A percentile compares a stretch with the other conserved stretches of the same genome.
phyloP scores from a whole-genome alignment of 2,113 vertebrate genomes.

The Scolopax mira region DNA sequence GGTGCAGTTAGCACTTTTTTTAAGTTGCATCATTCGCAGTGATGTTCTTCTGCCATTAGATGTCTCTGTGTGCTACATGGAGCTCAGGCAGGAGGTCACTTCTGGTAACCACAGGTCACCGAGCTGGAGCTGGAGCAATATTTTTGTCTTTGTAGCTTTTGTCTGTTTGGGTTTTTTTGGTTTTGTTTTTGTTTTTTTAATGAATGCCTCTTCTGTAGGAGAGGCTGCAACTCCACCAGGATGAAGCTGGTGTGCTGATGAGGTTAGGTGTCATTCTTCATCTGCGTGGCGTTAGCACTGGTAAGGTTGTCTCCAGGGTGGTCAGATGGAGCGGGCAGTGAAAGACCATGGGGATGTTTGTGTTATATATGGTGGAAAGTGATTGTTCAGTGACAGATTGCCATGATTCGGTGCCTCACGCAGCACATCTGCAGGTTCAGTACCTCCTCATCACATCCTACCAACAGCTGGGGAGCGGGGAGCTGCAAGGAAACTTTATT shows the following conservation, averaged over 20 bases:
- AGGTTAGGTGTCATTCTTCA: not conserved
- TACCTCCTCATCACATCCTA: not conserved
- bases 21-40: not conserved
- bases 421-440: not conserved
- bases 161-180: not conserved
- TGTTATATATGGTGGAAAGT: not conserved
- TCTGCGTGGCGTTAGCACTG: not conserved
- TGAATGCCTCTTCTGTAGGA: not conserved
- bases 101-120: not conserved
- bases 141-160: not conserved
- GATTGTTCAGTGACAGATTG: not conserved
- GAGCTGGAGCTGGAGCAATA: not conserved
- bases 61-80: not conserved
- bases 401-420: not conserved
- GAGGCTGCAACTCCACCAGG: not conserved
- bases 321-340: not conserved
- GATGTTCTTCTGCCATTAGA: slow-evolving; percentile 32
- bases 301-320: not conserved
- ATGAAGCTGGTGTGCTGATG: not conserved
- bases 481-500: not conserved
- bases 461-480: not conserved
- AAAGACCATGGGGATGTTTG: not conserved
- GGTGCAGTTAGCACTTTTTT: rapidly evolving
- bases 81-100: not conserved
- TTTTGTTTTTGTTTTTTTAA: not conserved